Evolutionary conservation across 92 coral and sea anemone species (phyloP), one percentile per base, ranked within the genome.

Genomic region (Plumapathes pennacea): DNA sequence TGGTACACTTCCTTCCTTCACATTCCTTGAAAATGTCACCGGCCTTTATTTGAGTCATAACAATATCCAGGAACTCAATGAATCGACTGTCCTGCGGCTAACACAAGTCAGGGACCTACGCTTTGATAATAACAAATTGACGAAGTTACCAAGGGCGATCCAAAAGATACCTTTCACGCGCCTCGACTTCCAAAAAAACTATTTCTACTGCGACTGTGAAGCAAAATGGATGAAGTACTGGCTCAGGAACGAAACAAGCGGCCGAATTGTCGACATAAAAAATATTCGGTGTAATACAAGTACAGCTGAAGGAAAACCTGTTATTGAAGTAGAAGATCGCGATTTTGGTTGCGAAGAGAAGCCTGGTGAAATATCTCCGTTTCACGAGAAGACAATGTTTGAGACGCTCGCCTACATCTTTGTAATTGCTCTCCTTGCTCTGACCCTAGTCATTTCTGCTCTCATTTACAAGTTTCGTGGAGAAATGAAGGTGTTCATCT

Each of bases 141-240:
- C 73, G 4, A 8, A 38, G 24, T 54, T 89, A 15, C 95, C 95
- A 1, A 4, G 29, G 41, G 32, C 53, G 29, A 64, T 66, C 34
- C 33, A 64, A 38, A 54, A 42, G 34, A 24, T 62, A 4, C 59
- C 52, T 24, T 75, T 85, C 29, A 36, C 59, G 1, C 45, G 19
- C 11, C 33, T 85, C 8, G 67, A 76, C 0, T 15, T 89, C 14
- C 72, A 60, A 18, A 71, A 75, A 31, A 89, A 84, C 57, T 80
- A 61, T 47, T 69, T 79, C 7, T 19, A 26, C 42, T 89, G 96
- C 67, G 91, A 85, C 57, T 89, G 96, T 53, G 50, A 51, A 40
- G 72, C 81, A 2, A 42, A 22, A 23, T 89, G 96, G 96, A 40
- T 89, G 69, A 69, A 75, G 50, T 4, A 45, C 25, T 89, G 96